Evolutionary conservation across 2,888 invertebrate genomes (phyloP), one percentile per base, ranked within the genome.

Genomic region (Cerastoderma edule): DNA sequence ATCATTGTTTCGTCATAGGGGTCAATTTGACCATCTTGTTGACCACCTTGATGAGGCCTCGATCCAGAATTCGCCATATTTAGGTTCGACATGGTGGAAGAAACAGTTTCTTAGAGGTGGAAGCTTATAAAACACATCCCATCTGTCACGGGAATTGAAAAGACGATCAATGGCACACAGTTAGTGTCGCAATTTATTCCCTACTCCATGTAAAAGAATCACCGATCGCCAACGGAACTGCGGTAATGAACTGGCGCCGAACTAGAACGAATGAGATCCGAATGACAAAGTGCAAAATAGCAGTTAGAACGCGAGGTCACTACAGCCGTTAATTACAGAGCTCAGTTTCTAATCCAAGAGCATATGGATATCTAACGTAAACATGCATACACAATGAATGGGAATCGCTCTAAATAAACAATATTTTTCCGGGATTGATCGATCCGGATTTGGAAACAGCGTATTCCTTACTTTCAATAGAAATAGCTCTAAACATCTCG

Each of bases 1-100:
- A 82, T 82, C 0, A 72, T 76, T 0, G 78, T 76, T 39, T 82
- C 78, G 63, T 82, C 82, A 46, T 82, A 82, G 16, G 78, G 74
- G 8, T 78, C 82, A 2, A 30, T 30, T 19, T n/a, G 33, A 13
- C 44, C 63, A 0, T 50, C 71, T 28, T 53, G 30, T 8, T 53
- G 67, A 22, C 32, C 63, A 0, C 80, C 80, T 32, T 72, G 70
- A 22, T 53, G 73, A 19, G 73, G 67, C 24, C 66, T 65, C 28
- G 65, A 44, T 44, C 56, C 30, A 22, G 67, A 32, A 32, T 22
- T 66, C n/a, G 64, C 28, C 72, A 72, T 76, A 16, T 66, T 70
- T 50, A 74, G 22, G 56, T 39, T 60, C 10, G 60, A 35, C 60
- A 60, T 60, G n/a, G 30, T 22, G 5, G 8, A 32, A 32, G 3